These are phyloP conservation scores for Drosophila seguyi DNA, from an alignment of 1,140 invertebrate species.

Conservation along the genomic window DNA sequence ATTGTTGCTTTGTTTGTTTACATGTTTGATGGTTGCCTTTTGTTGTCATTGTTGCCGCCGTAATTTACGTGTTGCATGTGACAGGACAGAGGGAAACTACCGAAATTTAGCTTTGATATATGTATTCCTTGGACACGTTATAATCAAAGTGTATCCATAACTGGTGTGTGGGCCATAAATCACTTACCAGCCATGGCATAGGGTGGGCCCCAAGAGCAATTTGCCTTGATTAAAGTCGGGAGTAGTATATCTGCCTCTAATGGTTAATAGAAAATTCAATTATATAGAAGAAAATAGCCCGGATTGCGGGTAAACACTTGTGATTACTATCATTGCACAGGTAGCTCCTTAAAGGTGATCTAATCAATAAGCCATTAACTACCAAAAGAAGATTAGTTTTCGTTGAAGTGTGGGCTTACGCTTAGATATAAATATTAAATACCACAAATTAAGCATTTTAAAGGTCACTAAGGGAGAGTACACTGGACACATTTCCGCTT, in stretches of 20 bases:
- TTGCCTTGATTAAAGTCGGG: constrained; percentile 30
- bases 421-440: not conserved
- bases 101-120: not conserved
- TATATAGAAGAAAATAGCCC: constrained; percentile 23
- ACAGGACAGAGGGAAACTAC: constrained; percentile 6
- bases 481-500: not conserved
- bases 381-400: not conserved
- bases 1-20: constrained; percentile 37
- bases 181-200: constrained; percentile 13
- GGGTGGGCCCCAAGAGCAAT: constrained; percentile 5
- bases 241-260: constrained; percentile 6
- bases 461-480: not conserved
- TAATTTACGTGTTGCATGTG: constrained; percentile 74
- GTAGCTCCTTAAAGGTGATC: constrained; percentile 11
- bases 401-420: not conserved
- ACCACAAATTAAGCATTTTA: constrained; percentile 1
- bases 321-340: constrained; percentile 1
- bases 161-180: constrained; percentile 21
- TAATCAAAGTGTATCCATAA: constrained; percentile 31
- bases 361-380: constrained; percentile 27
- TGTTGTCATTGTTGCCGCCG: constrained; percentile 33
- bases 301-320: constrained; percentile 20
- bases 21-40: constrained; percentile 17
- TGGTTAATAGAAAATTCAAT: constrained; percentile 33
- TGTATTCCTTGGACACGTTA: not conserved